Conservation (phyloP, 2,888 invertebrate species). For the Dynastes hyllus region DNA sequence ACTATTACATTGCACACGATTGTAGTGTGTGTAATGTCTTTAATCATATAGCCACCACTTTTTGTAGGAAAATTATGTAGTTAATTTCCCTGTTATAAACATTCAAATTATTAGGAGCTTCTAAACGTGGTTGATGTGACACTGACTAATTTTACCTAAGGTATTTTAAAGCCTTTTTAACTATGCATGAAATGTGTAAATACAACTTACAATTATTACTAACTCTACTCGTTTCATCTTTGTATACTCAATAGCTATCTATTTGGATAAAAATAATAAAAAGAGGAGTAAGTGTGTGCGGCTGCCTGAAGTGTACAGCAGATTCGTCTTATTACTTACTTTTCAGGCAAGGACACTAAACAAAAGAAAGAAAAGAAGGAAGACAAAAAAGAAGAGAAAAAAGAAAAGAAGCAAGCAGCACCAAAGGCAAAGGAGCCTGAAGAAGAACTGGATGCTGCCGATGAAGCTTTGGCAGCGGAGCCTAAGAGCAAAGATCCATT, state of each 20-base stretch:
- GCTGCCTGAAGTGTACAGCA: not conserved
- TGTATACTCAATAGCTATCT: constrained; percentile 57
- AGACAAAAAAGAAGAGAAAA: constrained; percentile 69
- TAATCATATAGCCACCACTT: too few relatives aligned
- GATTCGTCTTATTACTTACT: constrained; percentile 13
- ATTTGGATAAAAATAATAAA: constrained; percentile 65
- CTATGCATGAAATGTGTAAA: too few relatives aligned
- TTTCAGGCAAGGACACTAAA: constrained; percentile 65
- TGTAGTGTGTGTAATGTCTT: too few relatives aligned
- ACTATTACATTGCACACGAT: too few relatives aligned
- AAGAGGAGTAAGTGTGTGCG: constrained; percentile 57
- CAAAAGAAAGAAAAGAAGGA: constrained; percentile 68
- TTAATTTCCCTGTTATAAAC: too few relatives aligned
- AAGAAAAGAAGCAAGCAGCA: constrained; percentile 71
- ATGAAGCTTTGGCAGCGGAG: constrained; percentile 81
- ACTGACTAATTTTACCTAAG: too few relatives aligned
- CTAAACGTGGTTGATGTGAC: too few relatives aligned
- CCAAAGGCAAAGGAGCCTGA: constrained; percentile 71
- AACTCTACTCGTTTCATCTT: not conserved
- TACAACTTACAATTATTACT: too few relatives aligned
- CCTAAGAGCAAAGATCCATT: constrained; percentile 95
- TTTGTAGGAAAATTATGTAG: too few relatives aligned
- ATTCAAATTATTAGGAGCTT: too few relatives aligned
- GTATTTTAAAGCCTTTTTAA: too few relatives aligned
- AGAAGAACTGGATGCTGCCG: constrained; percentile 81